These are phyloP conservation scores for Calephelis perditalis DNA, from an alignment of 2,888 invertebrate genomes.

Conservation along the genomic window DNA sequence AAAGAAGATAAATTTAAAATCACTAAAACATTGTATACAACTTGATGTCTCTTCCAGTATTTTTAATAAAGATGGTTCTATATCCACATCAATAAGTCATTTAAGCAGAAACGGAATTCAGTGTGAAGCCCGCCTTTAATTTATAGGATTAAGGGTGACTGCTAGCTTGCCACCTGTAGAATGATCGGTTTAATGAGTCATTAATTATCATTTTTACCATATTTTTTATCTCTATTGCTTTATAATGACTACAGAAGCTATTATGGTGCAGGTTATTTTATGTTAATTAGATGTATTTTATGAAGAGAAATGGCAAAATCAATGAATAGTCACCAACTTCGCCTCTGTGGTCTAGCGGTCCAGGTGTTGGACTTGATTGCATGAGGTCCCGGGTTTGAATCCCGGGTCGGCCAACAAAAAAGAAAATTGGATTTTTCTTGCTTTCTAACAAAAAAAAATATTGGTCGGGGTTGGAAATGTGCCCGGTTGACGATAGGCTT, in stretches of 20 bases:
- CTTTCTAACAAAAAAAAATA: too few species aligned
- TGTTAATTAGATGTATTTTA: conserved; percentile 4
- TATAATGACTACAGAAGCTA: conserved; percentile 13
- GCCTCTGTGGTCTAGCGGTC: too few species aligned
- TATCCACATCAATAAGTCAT: conserved; percentile 29
- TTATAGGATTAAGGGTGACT: conserved; percentile 58
- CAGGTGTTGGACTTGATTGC: too few species aligned
- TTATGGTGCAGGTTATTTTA: conserved; percentile 3
- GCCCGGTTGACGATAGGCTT: too few species aligned
- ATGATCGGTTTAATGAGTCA: conserved; percentile 38
- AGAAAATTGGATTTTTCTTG: too few species aligned
- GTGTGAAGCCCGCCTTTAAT: conserved; percentile 51
- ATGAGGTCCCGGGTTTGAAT: too few species aligned
- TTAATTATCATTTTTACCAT: conserved; percentile 13
- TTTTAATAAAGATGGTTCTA: conserved; percentile 8
- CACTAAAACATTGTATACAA: too few species aligned
- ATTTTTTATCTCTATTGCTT: conserved; percentile 12
- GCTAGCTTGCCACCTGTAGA: conserved; percentile 69
- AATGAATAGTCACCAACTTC: background rate
- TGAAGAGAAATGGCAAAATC: conserved; percentile 4
- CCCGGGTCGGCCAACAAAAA: too few species aligned
- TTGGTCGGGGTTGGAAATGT: too few species aligned
- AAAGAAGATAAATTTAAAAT: too few species aligned
- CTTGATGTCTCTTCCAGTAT: conserved; percentile 4
- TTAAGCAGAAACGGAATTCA: conserved; percentile 40